These are phyloP conservation scores for Melierax canorus DNA, from an alignment of 2,113 vertebrate species.

Conservation along the genomic window DNA sequence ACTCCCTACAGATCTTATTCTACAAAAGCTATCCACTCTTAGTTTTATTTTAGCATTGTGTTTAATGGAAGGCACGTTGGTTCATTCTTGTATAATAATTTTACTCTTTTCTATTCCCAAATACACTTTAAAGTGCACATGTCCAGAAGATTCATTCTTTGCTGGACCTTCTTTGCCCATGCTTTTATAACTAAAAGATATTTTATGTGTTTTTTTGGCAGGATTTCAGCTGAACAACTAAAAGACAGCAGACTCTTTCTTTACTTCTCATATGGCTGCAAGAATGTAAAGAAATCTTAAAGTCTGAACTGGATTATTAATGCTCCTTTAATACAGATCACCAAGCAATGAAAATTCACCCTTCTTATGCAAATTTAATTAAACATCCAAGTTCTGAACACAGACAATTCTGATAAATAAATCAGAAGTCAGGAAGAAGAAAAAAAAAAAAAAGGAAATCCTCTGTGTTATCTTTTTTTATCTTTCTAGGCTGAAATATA, in stretches of 20 bases:
- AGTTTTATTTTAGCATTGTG: background rate
- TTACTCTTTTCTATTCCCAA: background rate
- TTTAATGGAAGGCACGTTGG: background rate
- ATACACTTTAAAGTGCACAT: background rate
- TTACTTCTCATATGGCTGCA: background rate
- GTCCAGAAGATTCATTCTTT: background rate
- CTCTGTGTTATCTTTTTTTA: background rate
- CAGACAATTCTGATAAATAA: background rate
- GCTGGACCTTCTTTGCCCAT: background rate
- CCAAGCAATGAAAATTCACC: background rate
- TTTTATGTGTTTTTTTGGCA: background rate
- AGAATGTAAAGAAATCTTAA: background rate
- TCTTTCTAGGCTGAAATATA: background rate
- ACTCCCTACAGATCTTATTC: background rate
- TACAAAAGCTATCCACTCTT: background rate
- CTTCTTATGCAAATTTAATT: background rate
- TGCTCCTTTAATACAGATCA: background rate
- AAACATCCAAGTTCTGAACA: background rate
- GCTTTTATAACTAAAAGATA: background rate
- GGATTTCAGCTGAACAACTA: background rate
- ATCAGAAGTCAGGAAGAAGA: background rate
- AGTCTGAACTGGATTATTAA: background rate
- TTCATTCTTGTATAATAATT: background rate
- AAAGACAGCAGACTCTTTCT: background rate
- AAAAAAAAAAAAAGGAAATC: background rate